Evolutionary conservation across 1,140 invertebrate species (phyloP), one percentile per base, ranked within the genome.

Genomic region (Habropoda laboriosa): DNA sequence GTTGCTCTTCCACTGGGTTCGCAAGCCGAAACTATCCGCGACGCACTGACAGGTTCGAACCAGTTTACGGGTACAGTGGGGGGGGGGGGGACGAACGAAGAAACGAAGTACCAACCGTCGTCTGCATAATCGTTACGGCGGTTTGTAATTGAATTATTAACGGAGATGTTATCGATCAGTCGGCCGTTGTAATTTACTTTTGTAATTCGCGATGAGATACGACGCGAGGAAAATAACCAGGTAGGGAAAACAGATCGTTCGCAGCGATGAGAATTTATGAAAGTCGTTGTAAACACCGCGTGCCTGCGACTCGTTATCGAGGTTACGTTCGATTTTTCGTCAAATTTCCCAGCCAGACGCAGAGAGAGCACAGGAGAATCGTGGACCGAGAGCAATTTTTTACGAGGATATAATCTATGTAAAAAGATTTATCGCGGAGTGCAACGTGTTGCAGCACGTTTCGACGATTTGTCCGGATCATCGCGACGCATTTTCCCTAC

Each of bases 91-190:
- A 51, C 6, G 21, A 68, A 68, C 24, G 21, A 13, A 21, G 21
- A 18, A n/a, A n/a, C n/a, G n/a, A n/a, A n/a, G n/a, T n/a, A n/a
- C n/a, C n/a, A n/a, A n/a, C n/a, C n/a, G n/a, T n/a, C n/a, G 5
- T 67, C 3, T n/a, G 40, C 27, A 38, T 64, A 68, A 70, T 70
- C n/a, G 24, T 4, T 21, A 16, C 35, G 3, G 4, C 67, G 6
- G n/a, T 38, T 27, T 18, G 32, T 53, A 74, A 74, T 74, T 74
- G 55, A 61, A 55, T 70, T 40, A 70, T 70, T 55, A 38, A 70
- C 21, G 35, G 24, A 40, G 8, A 7, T 32, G 55, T 24, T 55
- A 73, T 73, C 71, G 70, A 47, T 60, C 70, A 8, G n/a, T 3
- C 7, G 2, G 5, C 40, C 6, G 40, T 32, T 13, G 68, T 30